A percentile compares a stretch with the other conserved stretches of the same genome.
Conservation (phyloP, 1,140 invertebrate genomes). For the Epicauta chinensis region DNA sequence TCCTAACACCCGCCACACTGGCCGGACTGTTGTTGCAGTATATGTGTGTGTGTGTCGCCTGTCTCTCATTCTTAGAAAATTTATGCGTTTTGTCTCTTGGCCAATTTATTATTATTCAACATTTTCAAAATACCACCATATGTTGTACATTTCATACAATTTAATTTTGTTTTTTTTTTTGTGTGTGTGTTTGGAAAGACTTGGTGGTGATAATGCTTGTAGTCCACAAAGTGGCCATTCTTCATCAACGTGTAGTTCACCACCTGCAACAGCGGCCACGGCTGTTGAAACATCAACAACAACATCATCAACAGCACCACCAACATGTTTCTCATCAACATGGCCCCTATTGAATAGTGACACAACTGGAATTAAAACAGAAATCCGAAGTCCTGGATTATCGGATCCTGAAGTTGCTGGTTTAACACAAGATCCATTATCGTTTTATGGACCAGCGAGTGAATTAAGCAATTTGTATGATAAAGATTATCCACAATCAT, state of each 20-base stretch:
- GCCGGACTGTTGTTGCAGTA: too few relatives aligned
- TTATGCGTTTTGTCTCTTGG: neutral
- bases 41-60: neutral
- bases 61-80: neutral
- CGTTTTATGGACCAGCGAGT: conserved; percentile 34
- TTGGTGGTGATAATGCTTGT: conserved; percentile 27
- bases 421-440: conserved; percentile 35
- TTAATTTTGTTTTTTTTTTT: too few relatives aligned
- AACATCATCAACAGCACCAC: conserved; percentile 22
- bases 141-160: too few relatives aligned
- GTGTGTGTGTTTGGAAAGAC: too few relatives aligned
- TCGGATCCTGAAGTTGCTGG: conserved; percentile 47
- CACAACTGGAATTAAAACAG: conserved; percentile 49
- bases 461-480: conserved; percentile 38
- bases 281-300: conserved; percentile 31
- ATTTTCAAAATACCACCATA: too few relatives aligned
- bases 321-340: conserved; percentile 24
- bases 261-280: conserved; percentile 29
- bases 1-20: neutral
- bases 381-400: conserved; percentile 53
- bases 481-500: conserved; percentile 43
- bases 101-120: neutral
- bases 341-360: conserved; percentile 26
- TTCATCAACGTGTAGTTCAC: conserved; percentile 38
- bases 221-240: conserved; percentile 40